Evolutionary conservation across 2,888 invertebrate genomes (phyloP).

Genomic region (Hyposoter dolosus): DNA sequence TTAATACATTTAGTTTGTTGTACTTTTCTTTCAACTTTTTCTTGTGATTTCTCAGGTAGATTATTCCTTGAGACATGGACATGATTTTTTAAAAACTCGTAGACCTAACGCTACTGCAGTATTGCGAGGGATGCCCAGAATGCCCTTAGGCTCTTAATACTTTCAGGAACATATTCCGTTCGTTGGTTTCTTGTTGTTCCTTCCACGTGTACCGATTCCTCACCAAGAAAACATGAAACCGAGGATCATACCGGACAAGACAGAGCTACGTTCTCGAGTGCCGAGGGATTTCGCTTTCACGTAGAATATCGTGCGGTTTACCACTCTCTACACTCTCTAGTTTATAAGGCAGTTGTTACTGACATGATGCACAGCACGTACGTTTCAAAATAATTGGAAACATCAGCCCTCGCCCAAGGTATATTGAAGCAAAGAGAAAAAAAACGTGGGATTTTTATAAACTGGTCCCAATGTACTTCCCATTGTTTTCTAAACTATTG

Average conservation of each 20-base stretch:
- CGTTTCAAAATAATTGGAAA: slow-evolving; percentile 52
- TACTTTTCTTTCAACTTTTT: not conserved
- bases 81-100: not conserved
- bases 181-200: slow-evolving; percentile 58
- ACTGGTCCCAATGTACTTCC: not conserved
- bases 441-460: slow-evolving; percentile 3
- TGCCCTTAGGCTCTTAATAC: slow-evolving; percentile 2
- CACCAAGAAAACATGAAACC: slow-evolving; percentile 60
- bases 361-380: slow-evolving; percentile 39
- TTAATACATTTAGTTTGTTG: not conserved
- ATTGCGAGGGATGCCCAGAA: not conserved
- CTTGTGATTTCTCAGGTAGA: not conserved
- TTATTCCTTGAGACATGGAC: not conserved
- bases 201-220: slow-evolving; percentile 63
- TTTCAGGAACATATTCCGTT: not conserved
- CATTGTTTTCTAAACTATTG: not conserved
- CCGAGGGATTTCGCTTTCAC: slow-evolving; percentile 75
- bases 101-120: not conserved
- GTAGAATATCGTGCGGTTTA: slow-evolving; percentile 73
- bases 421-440: slow-evolving; percentile 11
- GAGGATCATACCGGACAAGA: slow-evolving; percentile 52
- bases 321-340: slow-evolving; percentile 61
- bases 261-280: slow-evolving; percentile 37
- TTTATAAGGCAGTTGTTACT: slow-evolving; percentile 34
- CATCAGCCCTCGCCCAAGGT: not conserved